Conservation (phyloP, 2,888 invertebrate species). For the Clitarchus hookeri region DNA sequence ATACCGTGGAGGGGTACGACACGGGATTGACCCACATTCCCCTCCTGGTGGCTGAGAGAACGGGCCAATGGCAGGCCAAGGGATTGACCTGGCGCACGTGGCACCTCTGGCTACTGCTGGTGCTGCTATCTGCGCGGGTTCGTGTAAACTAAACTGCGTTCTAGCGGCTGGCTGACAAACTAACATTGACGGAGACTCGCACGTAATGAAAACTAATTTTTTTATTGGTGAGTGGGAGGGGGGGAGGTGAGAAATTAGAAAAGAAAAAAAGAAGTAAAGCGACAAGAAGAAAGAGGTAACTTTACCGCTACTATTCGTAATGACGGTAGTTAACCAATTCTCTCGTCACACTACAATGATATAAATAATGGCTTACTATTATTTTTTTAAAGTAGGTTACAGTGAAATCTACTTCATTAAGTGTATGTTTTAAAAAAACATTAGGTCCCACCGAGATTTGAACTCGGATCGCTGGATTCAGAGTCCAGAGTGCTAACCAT, state of each 20-base stretch:
- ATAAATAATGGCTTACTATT: too few relatives aligned
- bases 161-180: neutral
- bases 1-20: neutral
- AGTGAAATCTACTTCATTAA: too few relatives aligned
- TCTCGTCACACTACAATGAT: too few relatives aligned
- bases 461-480: constrained; percentile 41
- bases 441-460: constrained; percentile 39
- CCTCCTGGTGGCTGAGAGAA: neutral
- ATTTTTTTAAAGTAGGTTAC: too few relatives aligned
- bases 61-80: neutral
- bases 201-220: too few relatives aligned
- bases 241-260: too few relatives aligned
- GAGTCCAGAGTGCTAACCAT: constrained; percentile 41
- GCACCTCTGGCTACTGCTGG: neutral
- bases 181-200: neutral
- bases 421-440: neutral
- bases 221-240: too few relatives aligned
- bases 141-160: neutral
- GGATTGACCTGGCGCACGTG: neutral
- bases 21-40: constrained; percentile 1
- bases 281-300: too few relatives aligned
- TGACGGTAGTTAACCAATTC: too few relatives aligned
- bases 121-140: neutral
- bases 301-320: too few relatives aligned
- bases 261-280: too few relatives aligned